Evolutionary conservation across 2,797 vertebrate genomes (phyloP), one percentile per base, ranked within the genome.

Genomic region (Forpus xanthops): DNA sequence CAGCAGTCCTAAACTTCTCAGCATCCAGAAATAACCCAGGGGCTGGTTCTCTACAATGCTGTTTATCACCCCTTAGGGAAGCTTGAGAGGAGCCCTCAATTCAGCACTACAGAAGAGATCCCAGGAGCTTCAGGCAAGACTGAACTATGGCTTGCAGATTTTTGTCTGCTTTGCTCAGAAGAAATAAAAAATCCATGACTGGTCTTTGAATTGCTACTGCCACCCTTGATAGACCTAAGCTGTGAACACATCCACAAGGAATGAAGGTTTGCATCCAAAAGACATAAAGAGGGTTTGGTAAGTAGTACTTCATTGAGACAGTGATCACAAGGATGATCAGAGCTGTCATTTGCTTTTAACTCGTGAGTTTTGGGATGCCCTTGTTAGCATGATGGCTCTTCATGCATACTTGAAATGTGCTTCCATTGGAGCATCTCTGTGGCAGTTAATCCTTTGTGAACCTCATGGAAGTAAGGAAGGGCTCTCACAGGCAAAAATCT

Each of bases 401-500:
- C 13, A 2, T 17, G 17, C 4, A 3, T 8, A 10, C 39, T 24
- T 66, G 56, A 52, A 19, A 24, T 3, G 16, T 21, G 5, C 18
- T 31, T 49, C 10, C 41, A 33, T 8, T 41, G 14, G 35, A 70
- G 49, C 49, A 39, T 1, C 50, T 42, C 49, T 73, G 65, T 71
- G 65, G 44, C 61, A 60, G 37, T 17, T 25, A 2, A 6, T 85
- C 21, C 30, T 67, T 10, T 53, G 6, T 50, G 44, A 33, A 35
- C 27, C 41, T 53, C 24, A 1, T 2, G 37, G 47, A 20, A 23
- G 8, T 11, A 12, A 58, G 49, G 33, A 12, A 58, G 49, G 33
- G 42, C 25, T 82, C 2, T 2, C 2, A 6, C 1, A 11, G 10
- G 19, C 7, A 4, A 42, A 30, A 33, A 6, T 7, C 1, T 12